A percentile compares a stretch with the other conserved stretches of the same genome.
These are phyloP conservation scores for Intellagama lesueurii DNA, from an alignment of 2,797 vertebrate genomes.

Conservation along the genomic window DNA sequence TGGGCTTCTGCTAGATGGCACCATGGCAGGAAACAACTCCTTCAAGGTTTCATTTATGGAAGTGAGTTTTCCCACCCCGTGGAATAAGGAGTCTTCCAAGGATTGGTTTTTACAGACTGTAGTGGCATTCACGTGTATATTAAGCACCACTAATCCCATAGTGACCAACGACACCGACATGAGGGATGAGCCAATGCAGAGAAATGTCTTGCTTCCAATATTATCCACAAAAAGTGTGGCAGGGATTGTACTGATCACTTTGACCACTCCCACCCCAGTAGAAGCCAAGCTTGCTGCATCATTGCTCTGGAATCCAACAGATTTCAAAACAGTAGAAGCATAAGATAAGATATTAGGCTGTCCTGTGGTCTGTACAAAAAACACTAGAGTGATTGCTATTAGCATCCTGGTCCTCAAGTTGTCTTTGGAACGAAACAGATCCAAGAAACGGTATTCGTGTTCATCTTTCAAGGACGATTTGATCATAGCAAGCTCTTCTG, in stretches of 20 bases:
- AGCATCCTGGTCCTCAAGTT: constrained; percentile 91
- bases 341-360: constrained; percentile 96
- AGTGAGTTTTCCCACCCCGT: constrained; percentile 59
- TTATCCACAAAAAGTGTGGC: constrained; percentile 91
- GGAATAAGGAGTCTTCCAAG: constrained; percentile 56
- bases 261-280: constrained; percentile 91
- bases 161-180: constrained; percentile 87
- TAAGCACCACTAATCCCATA: constrained; percentile 86
- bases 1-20: constrained; percentile 52
- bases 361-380: constrained; percentile 93
- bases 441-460: constrained; percentile 86
- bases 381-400: constrained; percentile 87
- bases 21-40: constrained; percentile 56
- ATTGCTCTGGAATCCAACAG: constrained; percentile 92
- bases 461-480: constrained; percentile 90
- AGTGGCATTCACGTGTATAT: constrained; percentile 87
- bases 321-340: constrained; percentile 91
- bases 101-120: constrained; percentile 86
- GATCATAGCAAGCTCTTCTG: constrained; percentile 86
- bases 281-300: constrained; percentile 93
- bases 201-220: constrained; percentile 90
- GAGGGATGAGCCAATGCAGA: constrained; percentile 88
- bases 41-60: constrained; percentile 67
- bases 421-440: constrained; percentile 88
- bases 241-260: constrained; percentile 90